A percentile compares a stretch with the other conserved stretches of the same genome.
Conservation (phyloP, 2,113 vertebrate genomes). For the Oceanites oceanicus region DNA sequence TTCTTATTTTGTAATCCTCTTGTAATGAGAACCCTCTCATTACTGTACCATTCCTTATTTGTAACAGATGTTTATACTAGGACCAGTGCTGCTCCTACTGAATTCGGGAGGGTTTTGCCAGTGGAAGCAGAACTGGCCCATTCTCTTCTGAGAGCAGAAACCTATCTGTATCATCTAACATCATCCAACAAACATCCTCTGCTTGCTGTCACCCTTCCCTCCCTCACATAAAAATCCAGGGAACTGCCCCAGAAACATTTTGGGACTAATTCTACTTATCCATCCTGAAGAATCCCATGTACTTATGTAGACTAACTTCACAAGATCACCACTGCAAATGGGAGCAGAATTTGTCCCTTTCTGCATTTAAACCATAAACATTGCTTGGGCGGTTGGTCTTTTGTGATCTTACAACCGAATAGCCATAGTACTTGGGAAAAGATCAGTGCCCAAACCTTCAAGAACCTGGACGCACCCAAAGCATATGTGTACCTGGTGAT, state of each 20-base stretch:
- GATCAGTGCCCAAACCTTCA: not conserved
- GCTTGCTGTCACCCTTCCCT: not conserved
- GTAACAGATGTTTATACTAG: not conserved
- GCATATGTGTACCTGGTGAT: not conserved
- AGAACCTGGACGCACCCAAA: not conserved
- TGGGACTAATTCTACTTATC: not conserved
- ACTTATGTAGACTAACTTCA: not conserved
- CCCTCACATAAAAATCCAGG: not conserved
- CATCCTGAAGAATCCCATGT: not conserved
- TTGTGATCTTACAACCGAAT: not conserved
- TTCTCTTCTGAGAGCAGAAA: not conserved
- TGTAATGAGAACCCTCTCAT: conserved; percentile 42
- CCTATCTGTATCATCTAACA: not conserved
- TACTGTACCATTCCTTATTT: not conserved
- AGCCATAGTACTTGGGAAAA: not conserved
- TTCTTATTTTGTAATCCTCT: conserved; percentile 57
- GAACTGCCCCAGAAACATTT: not conserved
- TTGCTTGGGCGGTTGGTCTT: not conserved
- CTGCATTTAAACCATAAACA: not conserved
- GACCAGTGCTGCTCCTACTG: not conserved
- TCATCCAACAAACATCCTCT: not conserved
- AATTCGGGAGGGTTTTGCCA: not conserved
- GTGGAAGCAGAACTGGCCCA: not conserved
- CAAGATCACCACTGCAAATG: not conserved
- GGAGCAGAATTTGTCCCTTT: not conserved